Percentiles rank a stretch among this genome's conserved stretches.
phyloP scores from a whole-genome alignment of 2,113 vertebrate species.

The Dendropsophus ebraccatus region DNA sequence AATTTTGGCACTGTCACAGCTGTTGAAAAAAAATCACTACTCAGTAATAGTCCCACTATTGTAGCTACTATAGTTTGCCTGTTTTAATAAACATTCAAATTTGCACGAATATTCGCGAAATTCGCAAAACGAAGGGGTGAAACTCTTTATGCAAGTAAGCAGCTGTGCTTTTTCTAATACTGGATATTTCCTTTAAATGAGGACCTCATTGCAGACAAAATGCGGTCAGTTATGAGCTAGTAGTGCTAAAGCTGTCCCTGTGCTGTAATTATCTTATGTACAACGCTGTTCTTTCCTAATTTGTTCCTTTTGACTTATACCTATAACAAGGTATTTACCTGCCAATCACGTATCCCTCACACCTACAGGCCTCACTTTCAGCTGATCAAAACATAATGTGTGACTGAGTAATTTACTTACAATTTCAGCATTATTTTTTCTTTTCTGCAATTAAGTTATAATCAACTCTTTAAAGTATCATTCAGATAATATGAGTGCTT shows the following conservation, averaged over 20 bases:
- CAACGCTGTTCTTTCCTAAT: neutral
- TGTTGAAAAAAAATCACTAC: too few species aligned
- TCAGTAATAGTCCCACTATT: too few species aligned
- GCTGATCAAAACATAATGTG: slow-evolving; percentile 22
- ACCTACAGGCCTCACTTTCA: neutral
- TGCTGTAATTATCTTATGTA: neutral
- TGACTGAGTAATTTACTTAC: slow-evolving; percentile 17
- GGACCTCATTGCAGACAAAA: neutral
- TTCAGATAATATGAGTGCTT: slow-evolving; percentile 6
- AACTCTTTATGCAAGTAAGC: too few species aligned
- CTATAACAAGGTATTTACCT: slow-evolving; percentile 21
- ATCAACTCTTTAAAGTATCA: slow-evolving; percentile 38
- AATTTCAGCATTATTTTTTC: slow-evolving; percentile 20
- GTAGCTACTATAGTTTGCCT: too few species aligned
- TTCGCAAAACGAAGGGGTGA: too few species aligned
- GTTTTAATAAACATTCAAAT: too few species aligned
- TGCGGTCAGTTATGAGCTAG: neutral
- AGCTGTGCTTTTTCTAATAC: too few species aligned
- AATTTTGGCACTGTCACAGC: too few species aligned
- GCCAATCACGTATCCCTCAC: slow-evolving; percentile 4
- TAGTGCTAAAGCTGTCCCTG: neutral
- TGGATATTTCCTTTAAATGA: too few species aligned
- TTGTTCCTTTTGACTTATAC: neutral
- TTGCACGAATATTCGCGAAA: too few species aligned
- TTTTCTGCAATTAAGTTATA: slow-evolving; percentile 27